Base-by-base conservation (phyloP, 2,113 vertebrate species). In the Bufo bufo region DNA sequence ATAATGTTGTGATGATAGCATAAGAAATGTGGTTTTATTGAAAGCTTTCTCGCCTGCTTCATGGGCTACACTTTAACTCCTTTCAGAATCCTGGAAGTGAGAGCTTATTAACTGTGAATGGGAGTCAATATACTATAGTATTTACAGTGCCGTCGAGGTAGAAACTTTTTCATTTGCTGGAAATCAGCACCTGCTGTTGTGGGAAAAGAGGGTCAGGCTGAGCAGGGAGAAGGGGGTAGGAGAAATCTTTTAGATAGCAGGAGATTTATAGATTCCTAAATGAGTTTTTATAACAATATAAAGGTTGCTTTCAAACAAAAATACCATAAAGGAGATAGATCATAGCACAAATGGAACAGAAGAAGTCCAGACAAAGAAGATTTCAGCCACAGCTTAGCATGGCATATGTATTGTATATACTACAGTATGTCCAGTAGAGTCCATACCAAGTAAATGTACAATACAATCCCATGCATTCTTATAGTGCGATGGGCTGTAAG, bases 81-180 rank as follows among this genome's bases (percentile, higher is more conserved):
- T 71, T 47, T 84, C 82, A 33, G 61, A 49, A 10, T 69, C 33
- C 63, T 69, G 63, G 49, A 84, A 52, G 63, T 50, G 50, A 71
- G 63, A 84, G 63, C 12, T 20, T 71, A 84, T 84, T 71, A 63
- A 71, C 82, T 69, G 63, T 69, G 82, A 71, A 84, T 66, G 20
- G 63, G 47, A 63, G 80, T 19, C 82, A 47, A 33, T 33, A 33
- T 33, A 33, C 33, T 54, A 16, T 71, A 65, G 63, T 84, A 65
- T 84, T 84, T 84, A 50, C 82, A 19, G 47, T 13, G 23, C 59
- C 9, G 45, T 69, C 82, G 54, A 69, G 12, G 82, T 69, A 52
- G 47, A 84, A 84, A 61, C 47, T n/a, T 66, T 84, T 83, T 71
- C 54, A 81, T 84, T 83, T 84, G 23, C 63, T 69, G 63, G 82